Percentiles rank a stretch among this genome's conserved stretches.
Evolutionary conservation across 2,797 vertebrate genomes (phyloP).

Genomic region (Siniperca obscura): DNA sequence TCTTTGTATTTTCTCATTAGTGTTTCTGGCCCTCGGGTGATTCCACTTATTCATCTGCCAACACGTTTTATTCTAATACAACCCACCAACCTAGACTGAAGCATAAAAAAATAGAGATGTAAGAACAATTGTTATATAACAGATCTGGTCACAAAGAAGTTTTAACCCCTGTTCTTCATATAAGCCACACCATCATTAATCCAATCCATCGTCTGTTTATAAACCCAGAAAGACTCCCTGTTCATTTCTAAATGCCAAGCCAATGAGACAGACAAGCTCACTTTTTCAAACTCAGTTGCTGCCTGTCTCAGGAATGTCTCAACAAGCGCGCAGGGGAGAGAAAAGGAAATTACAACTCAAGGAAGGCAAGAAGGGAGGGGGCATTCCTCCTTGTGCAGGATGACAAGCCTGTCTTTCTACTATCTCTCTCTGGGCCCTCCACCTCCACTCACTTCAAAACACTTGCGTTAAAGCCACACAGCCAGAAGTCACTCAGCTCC

Average conservation of each 20-base stretch:
- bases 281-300: constrained; percentile 70
- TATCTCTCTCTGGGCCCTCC: constrained; percentile 47
- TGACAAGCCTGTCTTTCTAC: constrained; percentile 63
- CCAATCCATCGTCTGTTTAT: constrained; percentile 53
- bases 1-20: constrained; percentile 20
- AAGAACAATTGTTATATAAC: constrained; percentile 21
- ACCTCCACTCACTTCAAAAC: constrained; percentile 50
- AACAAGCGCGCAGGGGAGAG: constrained; percentile 71
- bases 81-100: constrained; percentile 38
- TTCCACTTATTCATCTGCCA: constrained; percentile 57
- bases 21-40: constrained; percentile 31
- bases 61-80: constrained; percentile 53
- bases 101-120: constrained; percentile 53
- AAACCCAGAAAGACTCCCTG: constrained; percentile 47
- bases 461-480: constrained; percentile 33
- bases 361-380: constrained; percentile 52
- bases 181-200: constrained; percentile 29
- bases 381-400: constrained; percentile 57
- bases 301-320: constrained; percentile 79
- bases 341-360: constrained; percentile 79
- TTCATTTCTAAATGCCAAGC: constrained; percentile 61
- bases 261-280: constrained; percentile 48
- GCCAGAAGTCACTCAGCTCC: constrained; percentile 58
- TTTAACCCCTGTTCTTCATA: constrained; percentile 5
- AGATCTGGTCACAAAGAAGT: constrained; percentile 35